A percentile compares a stretch with the other conserved stretches of the same genome.
These are phyloP conservation scores for Pterocles burchelli DNA, from an alignment of 2,113 vertebrate genomes.

Conservation along the genomic window DNA sequence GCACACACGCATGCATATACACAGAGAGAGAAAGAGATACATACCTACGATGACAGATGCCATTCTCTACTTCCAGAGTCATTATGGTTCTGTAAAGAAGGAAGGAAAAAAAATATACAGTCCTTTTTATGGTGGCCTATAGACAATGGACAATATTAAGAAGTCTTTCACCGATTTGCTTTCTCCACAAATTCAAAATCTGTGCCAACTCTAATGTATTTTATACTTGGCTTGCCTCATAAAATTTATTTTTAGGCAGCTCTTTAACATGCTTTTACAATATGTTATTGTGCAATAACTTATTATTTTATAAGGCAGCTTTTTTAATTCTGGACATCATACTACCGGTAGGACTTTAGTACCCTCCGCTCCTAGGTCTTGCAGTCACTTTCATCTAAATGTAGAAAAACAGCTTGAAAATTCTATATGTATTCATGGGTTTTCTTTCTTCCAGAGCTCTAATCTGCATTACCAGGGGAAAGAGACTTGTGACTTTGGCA, in stretches of 20 bases:
- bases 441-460: not conserved
- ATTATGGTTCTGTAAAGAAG: not conserved
- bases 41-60: not conserved
- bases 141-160: not conserved
- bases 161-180: not conserved
- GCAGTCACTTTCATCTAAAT: not conserved
- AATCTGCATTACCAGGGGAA: not conserved
- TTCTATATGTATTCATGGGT: not conserved
- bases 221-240: not conserved
- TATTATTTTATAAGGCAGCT: conserved; percentile 36
- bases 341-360: not conserved
- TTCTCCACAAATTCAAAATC: not conserved
- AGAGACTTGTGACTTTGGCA: not conserved
- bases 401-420: not conserved
- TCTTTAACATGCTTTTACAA: conserved; percentile 2
- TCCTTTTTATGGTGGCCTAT: not conserved
- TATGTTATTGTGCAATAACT: conserved; percentile 16
- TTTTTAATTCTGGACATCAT: not conserved
- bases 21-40: not conserved
- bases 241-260: not conserved
- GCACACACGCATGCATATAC: not conserved
- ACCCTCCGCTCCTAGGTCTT: not conserved
- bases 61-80: not conserved
- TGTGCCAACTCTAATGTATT: not conserved
- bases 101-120: not conserved